A percentile compares a stretch with the other conserved stretches of the same genome.
Conservation (phyloP, 2,888 invertebrate species). For the Ophioninae sp. region DNA sequence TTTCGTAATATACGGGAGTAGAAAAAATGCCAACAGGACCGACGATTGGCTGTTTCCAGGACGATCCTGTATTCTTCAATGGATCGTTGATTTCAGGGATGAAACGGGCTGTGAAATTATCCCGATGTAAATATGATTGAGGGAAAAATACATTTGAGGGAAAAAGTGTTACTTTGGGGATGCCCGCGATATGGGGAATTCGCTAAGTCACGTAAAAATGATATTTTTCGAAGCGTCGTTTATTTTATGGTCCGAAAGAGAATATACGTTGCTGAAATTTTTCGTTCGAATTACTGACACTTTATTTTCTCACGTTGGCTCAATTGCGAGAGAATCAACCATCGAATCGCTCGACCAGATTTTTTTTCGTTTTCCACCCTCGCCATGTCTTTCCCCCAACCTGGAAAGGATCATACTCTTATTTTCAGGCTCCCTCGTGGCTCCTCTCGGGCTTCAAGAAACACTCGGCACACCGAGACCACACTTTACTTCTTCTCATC, state of each 20-base stretch:
- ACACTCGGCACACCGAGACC: slow-evolving; percentile 44
- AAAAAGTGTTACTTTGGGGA: neutral
- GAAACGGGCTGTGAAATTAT: neutral
- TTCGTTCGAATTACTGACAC: slow-evolving; percentile 1
- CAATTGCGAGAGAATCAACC: slow-evolving; percentile 50
- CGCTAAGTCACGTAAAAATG: too few relatives aligned
- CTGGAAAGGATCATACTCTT: slow-evolving; percentile 33
- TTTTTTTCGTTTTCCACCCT: slow-evolving; percentile 21
- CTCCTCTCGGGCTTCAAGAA: slow-evolving; percentile 44
- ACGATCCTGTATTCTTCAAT: neutral
- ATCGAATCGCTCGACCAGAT: slow-evolving; percentile 49
- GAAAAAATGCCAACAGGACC: too few relatives aligned
- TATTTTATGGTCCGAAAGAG: neutral
- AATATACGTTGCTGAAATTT: neutral
- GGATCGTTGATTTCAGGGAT: neutral
- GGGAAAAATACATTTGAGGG: neutral
- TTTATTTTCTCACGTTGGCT: slow-evolving; percentile 31
- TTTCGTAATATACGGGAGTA: slow-evolving; percentile 23
- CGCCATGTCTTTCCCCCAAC: slow-evolving; percentile 5
- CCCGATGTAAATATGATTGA: neutral
- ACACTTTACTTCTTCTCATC: slow-evolving; percentile 58
- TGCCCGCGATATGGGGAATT: neutral
- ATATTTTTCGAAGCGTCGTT: neutral
- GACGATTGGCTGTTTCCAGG: neutral
- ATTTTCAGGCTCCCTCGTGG: slow-evolving; percentile 35